phyloP scores from a whole-genome alignment of 1,140 invertebrate species.

The Propsilocerus akamusi region DNA sequence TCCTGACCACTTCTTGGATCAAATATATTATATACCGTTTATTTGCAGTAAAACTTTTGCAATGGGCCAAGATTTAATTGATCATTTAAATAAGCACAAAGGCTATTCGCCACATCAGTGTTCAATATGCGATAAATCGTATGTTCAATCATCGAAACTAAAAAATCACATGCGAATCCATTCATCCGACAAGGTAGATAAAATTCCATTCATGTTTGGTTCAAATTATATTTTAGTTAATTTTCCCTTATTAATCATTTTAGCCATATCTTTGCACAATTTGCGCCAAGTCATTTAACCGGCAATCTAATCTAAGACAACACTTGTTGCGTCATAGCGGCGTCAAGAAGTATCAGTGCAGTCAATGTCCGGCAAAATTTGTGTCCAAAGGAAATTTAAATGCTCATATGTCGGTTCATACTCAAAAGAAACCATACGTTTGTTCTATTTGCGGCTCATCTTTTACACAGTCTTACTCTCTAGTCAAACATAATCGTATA shows the following conservation, averaged over 20 bases:
- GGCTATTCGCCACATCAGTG: neutral
- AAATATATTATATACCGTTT: neutral
- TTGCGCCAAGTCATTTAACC: slow-evolving; percentile 26
- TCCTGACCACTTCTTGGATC: neutral
- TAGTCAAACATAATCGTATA: slow-evolving; percentile 53
- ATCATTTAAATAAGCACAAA: neutral
- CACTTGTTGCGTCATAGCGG: slow-evolving; percentile 32
- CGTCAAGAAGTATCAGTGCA: slow-evolving; percentile 30
- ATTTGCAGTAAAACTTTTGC: neutral
- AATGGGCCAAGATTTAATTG: neutral
- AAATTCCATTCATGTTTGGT: too few species aligned
- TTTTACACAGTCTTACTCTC: slow-evolving; percentile 33
- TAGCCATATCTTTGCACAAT: slow-evolving; percentile 22
- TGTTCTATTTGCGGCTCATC: slow-evolving; percentile 30
- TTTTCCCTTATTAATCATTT: neutral
- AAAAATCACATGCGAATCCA: slow-evolving; percentile 27
- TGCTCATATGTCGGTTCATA: slow-evolving; percentile 47
- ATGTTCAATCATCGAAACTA: slow-evolving; percentile 28
- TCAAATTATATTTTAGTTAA: neutral
- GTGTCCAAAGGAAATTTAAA: slow-evolving; percentile 37
- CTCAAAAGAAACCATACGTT: slow-evolving; percentile 40
- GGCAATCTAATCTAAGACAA: slow-evolving; percentile 34
- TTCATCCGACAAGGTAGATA: slow-evolving; percentile 18
- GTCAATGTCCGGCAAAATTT: slow-evolving; percentile 53
- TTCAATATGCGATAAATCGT: neutral